Base-by-base conservation (phyloP, 2,888 invertebrate species). In the Folsomia candida region DNA sequence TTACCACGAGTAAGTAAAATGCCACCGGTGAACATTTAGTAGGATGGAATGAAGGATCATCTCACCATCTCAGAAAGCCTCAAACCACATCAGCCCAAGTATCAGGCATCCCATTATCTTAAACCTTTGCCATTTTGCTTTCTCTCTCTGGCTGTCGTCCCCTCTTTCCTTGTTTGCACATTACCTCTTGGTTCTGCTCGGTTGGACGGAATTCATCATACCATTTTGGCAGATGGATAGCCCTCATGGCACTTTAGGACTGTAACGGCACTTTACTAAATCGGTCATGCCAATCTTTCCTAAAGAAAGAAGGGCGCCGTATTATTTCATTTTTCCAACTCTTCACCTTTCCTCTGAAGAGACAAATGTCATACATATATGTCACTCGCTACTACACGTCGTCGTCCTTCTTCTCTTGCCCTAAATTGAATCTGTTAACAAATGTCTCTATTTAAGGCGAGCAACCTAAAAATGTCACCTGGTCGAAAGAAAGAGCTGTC, bases 381-480 rank as follows among this genome's bases (percentile, higher is more conserved):
- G 6, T 14, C 37, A n/a, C n/a, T n/a, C n/a, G 18, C 22, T 58
- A 26, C 51, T 20, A 57, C 63, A 61, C 67, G 22, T 22, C 27
- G 51, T 51, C 22, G 14, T 57, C 60, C 51, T 22, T 6, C 60
- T 61, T 14, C 51, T 60, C 51, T 47, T 68, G 47, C 61, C 57
- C 51, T 20, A 20, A 18, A 26, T 20, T 18, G 57, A 28, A 26
- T 47, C 22, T 67, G 47, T 28, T 28, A 67, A 51, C 67, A 60
- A 60, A 24, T 24, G 51, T 67, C 27, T 25, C 27, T 25, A 59
- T 65, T 25, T 65, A 51, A 25, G 54, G n/a, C 9, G 51, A 29
- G 18, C 27, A 28, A 25, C 63, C 63, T 14, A 63, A 37, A 63
- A 63, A 63, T 20, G n/a, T 29, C 20, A n/a, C 24, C 37, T 20